These are phyloP conservation scores for Homarus americanus DNA, from an alignment of 1,140 invertebrate genomes.

Conservation along the genomic window DNA sequence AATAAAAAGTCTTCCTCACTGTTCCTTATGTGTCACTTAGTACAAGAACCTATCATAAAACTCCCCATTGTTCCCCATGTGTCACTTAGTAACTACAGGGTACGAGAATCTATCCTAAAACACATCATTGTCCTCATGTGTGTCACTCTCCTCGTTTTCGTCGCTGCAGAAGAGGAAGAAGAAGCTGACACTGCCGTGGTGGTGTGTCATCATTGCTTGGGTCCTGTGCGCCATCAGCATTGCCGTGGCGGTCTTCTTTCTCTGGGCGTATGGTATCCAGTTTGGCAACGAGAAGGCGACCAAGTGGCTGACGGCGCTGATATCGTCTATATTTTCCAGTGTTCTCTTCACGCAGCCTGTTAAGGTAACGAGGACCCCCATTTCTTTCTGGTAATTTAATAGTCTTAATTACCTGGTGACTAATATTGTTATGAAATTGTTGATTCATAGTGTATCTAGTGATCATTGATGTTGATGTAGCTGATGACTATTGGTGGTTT, in stretches of 20 bases:
- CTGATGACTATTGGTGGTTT: no score
- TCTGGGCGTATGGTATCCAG: constrained; percentile 80
- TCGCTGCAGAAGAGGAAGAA: constrained; percentile 16
- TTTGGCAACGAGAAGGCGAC: constrained; percentile 81
- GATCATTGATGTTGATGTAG: no score
- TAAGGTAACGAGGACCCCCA: constrained; percentile 79
- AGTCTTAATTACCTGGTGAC: no score
- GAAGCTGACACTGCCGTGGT: constrained; percentile 79
- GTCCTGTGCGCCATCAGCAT: constrained; percentile 78
- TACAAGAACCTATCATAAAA: background rate
- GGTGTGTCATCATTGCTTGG: constrained; percentile 80
- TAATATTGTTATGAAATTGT: no score
- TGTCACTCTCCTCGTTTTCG: no score
- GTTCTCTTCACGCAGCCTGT: constrained; percentile 82
- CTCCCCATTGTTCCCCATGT: background rate
- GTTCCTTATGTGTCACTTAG: background rate
- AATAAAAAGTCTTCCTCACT: background rate
- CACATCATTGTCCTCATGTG: background rate
- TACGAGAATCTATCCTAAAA: background rate
- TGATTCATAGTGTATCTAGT: no score
- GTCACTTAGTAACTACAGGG: background rate
- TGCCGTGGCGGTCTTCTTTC: constrained; percentile 79
- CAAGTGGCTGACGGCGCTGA: constrained; percentile 81
- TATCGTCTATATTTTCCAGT: constrained; percentile 81
- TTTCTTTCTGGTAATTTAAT: no score